Conservation (phyloP, 2,888 invertebrate genomes). For the Synergus itoensis region DNA sequence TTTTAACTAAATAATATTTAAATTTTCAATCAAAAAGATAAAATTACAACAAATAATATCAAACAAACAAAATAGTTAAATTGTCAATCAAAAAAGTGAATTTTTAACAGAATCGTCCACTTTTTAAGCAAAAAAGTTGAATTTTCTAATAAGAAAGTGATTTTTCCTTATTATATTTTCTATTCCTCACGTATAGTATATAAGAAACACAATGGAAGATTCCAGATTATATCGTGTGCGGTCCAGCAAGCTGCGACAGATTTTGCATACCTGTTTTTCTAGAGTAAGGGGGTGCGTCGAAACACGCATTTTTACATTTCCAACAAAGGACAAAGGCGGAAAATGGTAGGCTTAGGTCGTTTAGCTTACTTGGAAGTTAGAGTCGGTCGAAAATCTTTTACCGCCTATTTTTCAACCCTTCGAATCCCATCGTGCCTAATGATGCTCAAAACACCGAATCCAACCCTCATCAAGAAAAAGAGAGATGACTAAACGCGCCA, state of each 20-base stretch:
- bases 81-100: too few relatives aligned
- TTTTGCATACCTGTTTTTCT: not conserved
- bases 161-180: not conserved
- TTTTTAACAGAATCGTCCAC: too few relatives aligned
- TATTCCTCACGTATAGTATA: not conserved
- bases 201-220: not conserved
- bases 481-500: not conserved
- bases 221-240: not conserved
- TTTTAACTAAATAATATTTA: too few relatives aligned
- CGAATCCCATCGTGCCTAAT: not conserved
- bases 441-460: not conserved
- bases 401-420: not conserved
- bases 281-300: not conserved
- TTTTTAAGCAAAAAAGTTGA: too few relatives aligned
- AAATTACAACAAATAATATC: too few relatives aligned
- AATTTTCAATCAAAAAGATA: too few relatives aligned
- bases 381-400: not conserved
- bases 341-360: not conserved
- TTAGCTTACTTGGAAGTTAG: not conserved
- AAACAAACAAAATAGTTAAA: too few relatives aligned
- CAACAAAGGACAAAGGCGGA: not conserved
- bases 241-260: not conserved
- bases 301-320: not conserved
- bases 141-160: too few relatives aligned
- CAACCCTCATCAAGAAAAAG: not conserved